phyloP scores from a whole-genome alignment of 2,113 vertebrate species.

The Bubo blakistoni region DNA sequence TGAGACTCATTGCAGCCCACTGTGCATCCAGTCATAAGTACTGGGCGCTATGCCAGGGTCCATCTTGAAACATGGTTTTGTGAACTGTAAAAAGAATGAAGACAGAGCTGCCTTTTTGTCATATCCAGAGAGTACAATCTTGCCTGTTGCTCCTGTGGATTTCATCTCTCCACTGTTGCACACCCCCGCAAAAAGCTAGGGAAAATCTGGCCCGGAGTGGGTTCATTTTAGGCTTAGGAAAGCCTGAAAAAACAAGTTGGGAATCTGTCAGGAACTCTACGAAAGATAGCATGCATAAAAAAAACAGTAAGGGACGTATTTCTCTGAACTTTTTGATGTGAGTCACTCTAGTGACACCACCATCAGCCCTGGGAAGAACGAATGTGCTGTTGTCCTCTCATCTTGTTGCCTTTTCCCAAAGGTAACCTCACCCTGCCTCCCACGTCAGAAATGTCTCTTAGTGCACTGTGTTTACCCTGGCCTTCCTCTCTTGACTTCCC shows the following conservation, averaged over 20 bases:
- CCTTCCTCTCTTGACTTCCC: background rate
- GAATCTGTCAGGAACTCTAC: background rate
- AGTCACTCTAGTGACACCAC: background rate
- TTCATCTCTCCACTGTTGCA: background rate
- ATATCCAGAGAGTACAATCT: background rate
- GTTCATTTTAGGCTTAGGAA: background rate
- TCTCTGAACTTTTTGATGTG: background rate
- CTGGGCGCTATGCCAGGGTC: background rate
- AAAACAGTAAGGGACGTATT: background rate
- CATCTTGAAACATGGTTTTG: background rate
- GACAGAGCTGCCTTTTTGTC: background rate
- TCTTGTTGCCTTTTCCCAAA: background rate
- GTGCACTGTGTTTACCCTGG: background rate
- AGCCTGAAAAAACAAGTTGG: background rate
- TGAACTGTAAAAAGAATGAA: background rate
- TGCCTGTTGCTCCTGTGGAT: background rate
- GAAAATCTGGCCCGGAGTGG: background rate
- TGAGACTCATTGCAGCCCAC: background rate
- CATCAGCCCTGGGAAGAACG: background rate
- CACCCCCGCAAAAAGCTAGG: fast-evolving
- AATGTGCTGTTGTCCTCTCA: background rate
- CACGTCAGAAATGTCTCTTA: background rate
- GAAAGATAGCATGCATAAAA: background rate
- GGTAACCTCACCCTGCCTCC: background rate
- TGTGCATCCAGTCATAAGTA: background rate